These are phyloP conservation scores for Pheosia tremula DNA, from an alignment of 2,888 invertebrate species.

Conservation along the genomic window DNA sequence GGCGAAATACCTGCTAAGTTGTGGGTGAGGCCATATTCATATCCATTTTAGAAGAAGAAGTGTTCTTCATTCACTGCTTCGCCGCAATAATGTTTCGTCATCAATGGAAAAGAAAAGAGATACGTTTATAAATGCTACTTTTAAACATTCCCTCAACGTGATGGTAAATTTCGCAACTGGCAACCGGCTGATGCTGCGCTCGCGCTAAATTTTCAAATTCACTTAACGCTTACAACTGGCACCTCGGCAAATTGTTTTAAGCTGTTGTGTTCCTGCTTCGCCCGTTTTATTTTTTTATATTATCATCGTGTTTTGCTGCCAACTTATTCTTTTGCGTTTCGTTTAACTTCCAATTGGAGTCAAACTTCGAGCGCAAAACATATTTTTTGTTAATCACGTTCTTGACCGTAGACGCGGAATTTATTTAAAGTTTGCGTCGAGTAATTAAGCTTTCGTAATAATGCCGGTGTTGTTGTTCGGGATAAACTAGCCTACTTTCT, in stretches of 20 bases:
- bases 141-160: background rate
- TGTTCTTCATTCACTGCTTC: too few relatives aligned
- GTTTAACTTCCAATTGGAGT: constrained; percentile 49
- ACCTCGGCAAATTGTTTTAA: constrained; percentile 64
- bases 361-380: constrained; percentile 39
- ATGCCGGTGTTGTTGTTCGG: constrained; percentile 14
- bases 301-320: constrained; percentile 52
- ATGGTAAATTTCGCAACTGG: background rate
- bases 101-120: too few relatives aligned
- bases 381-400: constrained; percentile 42
- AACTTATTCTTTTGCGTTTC: constrained; percentile 53
- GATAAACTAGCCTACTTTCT: constrained; percentile 22
- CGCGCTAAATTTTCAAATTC: constrained; percentile 62
- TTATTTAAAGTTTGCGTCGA: constrained; percentile 44
- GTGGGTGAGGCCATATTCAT: too few relatives aligned
- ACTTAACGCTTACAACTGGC: constrained; percentile 71
- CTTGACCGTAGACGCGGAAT: constrained; percentile 33
- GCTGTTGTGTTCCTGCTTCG: constrained; percentile 50
- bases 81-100: too few relatives aligned
- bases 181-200: constrained; percentile 33
- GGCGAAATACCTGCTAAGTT: too few relatives aligned
- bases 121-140: background rate
- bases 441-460: constrained; percentile 36
- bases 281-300: constrained; percentile 29
- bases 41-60: too few relatives aligned